These are phyloP conservation scores for Psettodes erumei DNA, from an alignment of 2,113 vertebrate species.

Conservation along the genomic window DNA sequence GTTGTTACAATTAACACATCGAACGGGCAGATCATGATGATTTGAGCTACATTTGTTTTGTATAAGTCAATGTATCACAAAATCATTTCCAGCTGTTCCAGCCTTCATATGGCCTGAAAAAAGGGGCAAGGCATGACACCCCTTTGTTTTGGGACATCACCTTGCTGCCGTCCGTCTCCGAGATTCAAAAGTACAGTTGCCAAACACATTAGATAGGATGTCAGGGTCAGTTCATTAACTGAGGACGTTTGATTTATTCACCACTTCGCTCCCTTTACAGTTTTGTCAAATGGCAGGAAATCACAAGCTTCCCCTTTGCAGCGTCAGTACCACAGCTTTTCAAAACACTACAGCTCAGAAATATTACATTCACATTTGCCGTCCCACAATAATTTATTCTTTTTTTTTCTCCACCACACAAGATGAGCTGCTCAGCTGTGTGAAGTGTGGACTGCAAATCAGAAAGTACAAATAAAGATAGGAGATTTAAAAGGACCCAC, in stretches of 20 bases:
- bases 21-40: too few species aligned
- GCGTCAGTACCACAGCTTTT: neutral
- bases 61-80: neutral
- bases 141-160: neutral
- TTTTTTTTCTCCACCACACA: constrained; percentile 8
- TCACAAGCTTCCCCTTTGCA: neutral
- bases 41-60: too few species aligned
- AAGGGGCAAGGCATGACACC: neutral
- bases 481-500: constrained; percentile 42
- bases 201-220: neutral
- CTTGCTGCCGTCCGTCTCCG: too few species aligned
- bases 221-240: neutral
- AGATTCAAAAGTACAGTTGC: neutral
- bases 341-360: constrained; percentile 5
- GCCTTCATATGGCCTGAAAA: neutral
- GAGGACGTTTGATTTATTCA: neutral
- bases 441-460: constrained; percentile 6
- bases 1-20: too few species aligned
- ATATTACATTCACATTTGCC: neutral
- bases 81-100: too few species aligned
- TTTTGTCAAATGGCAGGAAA: neutral
- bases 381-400: constrained; percentile 1
- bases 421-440: constrained; percentile 11
- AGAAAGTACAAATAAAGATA: constrained; percentile 40
- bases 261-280: neutral